Evolutionary conservation across 2,113 vertebrate species (phyloP), one percentile per base, ranked within the genome.

Genomic region (Calonectris borealis): DNA sequence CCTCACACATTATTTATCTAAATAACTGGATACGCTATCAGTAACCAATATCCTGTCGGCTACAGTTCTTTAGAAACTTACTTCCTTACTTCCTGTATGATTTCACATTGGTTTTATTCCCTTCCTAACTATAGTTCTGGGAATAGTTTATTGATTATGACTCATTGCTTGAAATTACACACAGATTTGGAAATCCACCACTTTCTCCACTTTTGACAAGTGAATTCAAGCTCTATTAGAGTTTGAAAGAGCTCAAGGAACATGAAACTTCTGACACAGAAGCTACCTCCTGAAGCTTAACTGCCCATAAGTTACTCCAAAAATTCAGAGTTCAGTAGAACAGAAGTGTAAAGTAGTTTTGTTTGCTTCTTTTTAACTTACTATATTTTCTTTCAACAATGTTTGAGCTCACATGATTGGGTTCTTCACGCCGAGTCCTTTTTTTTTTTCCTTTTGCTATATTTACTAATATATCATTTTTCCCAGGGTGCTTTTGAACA

Each of bases 111-210:
- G 2, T 93, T 91, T 94, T 80, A 78, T 62, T 94, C 78, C 26
- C 13, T 92, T 81, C 55, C 62, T 93, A 90, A 95, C 70, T 83
- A 31, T 54, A 83, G 49, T 89, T 93, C n/a, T 90, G 91, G 96
- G 86, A 95, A 73, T 95, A 70, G 49, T 86, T 93, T 93, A 94
- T 94, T 94, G 91, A 94, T 94, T 66, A 55, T 95, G 93, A 94
- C 66, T 95, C 93, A 94, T 60, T 70, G 70, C 40, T 86, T 83
- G 51, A 95, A 94, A 91, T 69, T 55, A 91, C 89, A 77, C 20
- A 79, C 29, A 69, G 46, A 83, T 91, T 94, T 95, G 84, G 78
- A 93, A 91, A 94, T 32, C 22, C 26, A 85, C 70, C 20, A 61
- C 55, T 88, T 92, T 84, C 61, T 86, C 51, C 36, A 46, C 40